phyloP scores from a whole-genome alignment of 2,797 vertebrate species.

The Tamandua tetradactyla region DNA sequence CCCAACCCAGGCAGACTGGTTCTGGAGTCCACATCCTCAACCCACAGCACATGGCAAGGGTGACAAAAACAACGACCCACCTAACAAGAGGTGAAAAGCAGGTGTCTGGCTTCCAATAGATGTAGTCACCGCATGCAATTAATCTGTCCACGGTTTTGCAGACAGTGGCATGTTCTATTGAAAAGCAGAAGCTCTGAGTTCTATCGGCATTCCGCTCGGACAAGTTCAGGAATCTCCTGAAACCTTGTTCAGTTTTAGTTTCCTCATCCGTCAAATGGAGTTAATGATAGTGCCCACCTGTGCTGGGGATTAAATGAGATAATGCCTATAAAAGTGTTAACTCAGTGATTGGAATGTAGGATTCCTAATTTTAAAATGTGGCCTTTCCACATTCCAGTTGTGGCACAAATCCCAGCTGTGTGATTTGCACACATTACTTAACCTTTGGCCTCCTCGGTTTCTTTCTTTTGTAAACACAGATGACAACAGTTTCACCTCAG shows the following conservation, averaged over 20 bases:
- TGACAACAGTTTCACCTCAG: not conserved
- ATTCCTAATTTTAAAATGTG: not conserved
- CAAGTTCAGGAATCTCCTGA: not conserved
- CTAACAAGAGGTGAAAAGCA: not conserved
- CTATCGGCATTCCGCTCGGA: not conserved
- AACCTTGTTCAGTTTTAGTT: not conserved
- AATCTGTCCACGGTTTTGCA: not conserved
- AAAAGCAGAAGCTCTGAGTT: not conserved
- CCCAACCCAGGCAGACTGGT: not conserved
- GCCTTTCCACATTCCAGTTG: not conserved
- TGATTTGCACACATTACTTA: not conserved
- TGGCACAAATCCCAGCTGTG: not conserved
- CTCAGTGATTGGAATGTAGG: not conserved
- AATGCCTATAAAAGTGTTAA: not conserved
- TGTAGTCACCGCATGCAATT: fast-evolving
- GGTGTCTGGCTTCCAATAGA: fast-evolving
- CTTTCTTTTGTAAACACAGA: not conserved
- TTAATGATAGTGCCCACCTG: not conserved
- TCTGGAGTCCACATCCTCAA: not conserved
- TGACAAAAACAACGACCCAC: not conserved
- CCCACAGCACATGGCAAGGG: fast-evolving
- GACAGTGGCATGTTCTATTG: not conserved
- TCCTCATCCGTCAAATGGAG: not conserved
- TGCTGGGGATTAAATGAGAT: not conserved
- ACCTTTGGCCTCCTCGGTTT: not conserved